Conservation (phyloP, 1,140 invertebrate genomes). For the Asobara japonica region DNA sequence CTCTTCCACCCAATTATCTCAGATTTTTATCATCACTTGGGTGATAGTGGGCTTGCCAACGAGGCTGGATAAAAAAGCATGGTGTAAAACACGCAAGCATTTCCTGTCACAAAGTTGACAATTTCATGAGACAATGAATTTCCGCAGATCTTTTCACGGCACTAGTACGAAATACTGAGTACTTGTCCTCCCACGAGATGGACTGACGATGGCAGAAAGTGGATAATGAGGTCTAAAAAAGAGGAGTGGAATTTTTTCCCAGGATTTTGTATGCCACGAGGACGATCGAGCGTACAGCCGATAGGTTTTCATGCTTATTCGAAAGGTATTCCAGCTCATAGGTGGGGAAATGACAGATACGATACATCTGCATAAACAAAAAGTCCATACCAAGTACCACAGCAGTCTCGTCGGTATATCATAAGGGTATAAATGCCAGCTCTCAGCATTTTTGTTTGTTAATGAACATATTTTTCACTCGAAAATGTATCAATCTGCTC, state of each 20-base stretch:
- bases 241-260: slow-evolving; percentile 45
- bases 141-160: neutral
- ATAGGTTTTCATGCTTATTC: neutral
- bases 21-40: neutral
- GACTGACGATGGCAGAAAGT: slow-evolving; percentile 49
- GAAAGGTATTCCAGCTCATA: neutral
- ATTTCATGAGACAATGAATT: slow-evolving; percentile 12
- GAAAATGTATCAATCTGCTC: too few species aligned
- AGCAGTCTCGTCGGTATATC: too few species aligned
- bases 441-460: too few species aligned
- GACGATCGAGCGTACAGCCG: slow-evolving; percentile 55
- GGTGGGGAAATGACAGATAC: neutral
- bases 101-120: neutral
- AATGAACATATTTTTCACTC: too few species aligned
- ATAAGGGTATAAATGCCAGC: neutral
- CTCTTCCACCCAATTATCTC: neutral
- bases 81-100: neutral
- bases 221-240: slow-evolving; percentile 64
- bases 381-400: too few species aligned
- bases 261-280: slow-evolving; percentile 63
- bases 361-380: neutral
- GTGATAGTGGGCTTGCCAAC: neutral
- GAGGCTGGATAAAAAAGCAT: neutral
- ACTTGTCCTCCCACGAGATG: slow-evolving; percentile 24
- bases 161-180: neutral